These are phyloP conservation scores for Tineola bisselliella DNA, from an alignment of 2,888 invertebrate genomes.

Conservation along the genomic window DNA sequence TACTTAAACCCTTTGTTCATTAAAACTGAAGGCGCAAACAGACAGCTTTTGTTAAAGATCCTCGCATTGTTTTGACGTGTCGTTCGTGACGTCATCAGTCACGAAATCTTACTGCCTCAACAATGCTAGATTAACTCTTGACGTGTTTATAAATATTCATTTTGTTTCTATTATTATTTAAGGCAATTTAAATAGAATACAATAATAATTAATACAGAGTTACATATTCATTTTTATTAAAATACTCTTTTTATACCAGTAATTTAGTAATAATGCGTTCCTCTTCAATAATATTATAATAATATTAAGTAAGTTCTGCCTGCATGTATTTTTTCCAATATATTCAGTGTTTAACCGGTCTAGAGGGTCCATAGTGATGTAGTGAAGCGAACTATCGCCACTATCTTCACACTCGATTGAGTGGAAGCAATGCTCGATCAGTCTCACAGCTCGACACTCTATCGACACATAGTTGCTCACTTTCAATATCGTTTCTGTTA, in stretches of 20 bases:
- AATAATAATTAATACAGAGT: too few relatives aligned
- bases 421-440: slow-evolving; percentile 51
- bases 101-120: slow-evolving; percentile 54
- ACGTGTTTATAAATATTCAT: slow-evolving; percentile 68
- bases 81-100: slow-evolving; percentile 43
- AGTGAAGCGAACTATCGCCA: slow-evolving; percentile 57
- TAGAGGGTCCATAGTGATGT: slow-evolving; percentile 24
- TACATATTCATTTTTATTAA: too few relatives aligned
- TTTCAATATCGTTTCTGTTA: background rate
- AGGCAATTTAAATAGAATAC: too few relatives aligned
- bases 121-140: slow-evolving; percentile 62
- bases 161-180: slow-evolving; percentile 21
- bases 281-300: too few relatives aligned
- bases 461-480: background rate
- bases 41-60: slow-evolving; percentile 25
- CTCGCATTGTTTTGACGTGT: slow-evolving; percentile 45
- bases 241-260: too few relatives aligned
- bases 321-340: background rate
- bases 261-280: too few relatives aligned
- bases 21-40: slow-evolving; percentile 26
- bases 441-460: slow-evolving; percentile 19
- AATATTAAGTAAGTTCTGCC: too few relatives aligned
- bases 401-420: slow-evolving; percentile 58
- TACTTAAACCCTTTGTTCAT: slow-evolving; percentile 57
- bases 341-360: background rate